A percentile compares a stretch with the other conserved stretches of the same genome.
These are phyloP conservation scores for Cecropterus lyciades DNA, from an alignment of 1,140 invertebrate genomes.

Conservation along the genomic window DNA sequence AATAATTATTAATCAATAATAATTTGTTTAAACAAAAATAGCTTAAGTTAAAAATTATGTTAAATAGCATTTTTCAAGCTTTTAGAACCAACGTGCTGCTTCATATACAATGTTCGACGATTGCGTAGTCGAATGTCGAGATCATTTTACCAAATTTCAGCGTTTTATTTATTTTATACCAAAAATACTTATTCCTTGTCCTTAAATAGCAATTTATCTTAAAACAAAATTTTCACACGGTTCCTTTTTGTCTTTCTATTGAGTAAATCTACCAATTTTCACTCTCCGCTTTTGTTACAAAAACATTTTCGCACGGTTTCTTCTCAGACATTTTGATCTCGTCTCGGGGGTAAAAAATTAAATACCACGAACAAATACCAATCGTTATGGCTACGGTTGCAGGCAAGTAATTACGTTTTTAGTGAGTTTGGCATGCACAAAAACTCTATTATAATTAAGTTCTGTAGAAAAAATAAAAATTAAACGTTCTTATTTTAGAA, in stretches of 20 bases:
- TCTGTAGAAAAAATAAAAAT: background rate
- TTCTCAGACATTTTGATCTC: constrained; percentile 14
- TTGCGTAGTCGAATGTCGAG: no score
- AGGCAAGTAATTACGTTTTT: constrained; percentile 19
- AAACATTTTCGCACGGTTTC: constrained; percentile 23
- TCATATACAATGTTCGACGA: no score
- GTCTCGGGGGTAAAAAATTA: background rate
- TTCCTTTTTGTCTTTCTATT: background rate
- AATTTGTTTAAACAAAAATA: no score
- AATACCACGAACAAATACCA: constrained; percentile 4
- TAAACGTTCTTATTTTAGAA: constrained; percentile 8
- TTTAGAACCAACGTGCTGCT: no score
- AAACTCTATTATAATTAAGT: constrained; percentile 10
- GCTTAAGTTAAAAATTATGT: no score
- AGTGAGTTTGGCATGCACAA: background rate
- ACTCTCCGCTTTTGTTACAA: constrained; percentile 5
- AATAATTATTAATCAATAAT: no score
- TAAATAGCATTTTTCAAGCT: no score
- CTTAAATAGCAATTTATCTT: no score
- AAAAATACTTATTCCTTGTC: no score
- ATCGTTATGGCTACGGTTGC: constrained; percentile 5
- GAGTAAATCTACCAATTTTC: background rate
- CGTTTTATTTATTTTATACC: no score
- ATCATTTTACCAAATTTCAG: no score
- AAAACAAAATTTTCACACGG: background rate